Evolutionary conservation across 2,888 invertebrate genomes (phyloP).

Genomic region (Hydrotaea diabolus): DNA sequence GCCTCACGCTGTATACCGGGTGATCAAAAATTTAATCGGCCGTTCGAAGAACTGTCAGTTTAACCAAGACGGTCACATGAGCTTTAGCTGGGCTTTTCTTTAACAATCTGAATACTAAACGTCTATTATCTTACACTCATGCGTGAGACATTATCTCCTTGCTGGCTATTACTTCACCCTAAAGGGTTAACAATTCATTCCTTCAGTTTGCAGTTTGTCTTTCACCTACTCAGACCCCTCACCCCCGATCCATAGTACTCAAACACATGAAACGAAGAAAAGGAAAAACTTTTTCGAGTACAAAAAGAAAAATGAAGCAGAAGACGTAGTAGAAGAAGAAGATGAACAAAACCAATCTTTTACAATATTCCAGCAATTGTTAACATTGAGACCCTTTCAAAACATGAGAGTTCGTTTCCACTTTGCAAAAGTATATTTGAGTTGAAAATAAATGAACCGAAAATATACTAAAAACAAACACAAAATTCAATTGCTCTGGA

Average conservation of each 20-base stretch:
- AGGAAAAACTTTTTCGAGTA: conserved; percentile 8
- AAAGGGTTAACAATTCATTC: conserved; percentile 34
- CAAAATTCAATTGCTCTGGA: conserved; percentile 56
- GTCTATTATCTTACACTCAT: no score
- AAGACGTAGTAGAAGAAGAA: neutral
- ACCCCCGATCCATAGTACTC: neutral
- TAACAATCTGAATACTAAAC: no score
- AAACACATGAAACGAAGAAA: neutral
- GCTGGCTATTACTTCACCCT: no score
- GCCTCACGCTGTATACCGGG: no score
- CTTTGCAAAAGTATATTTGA: conserved; percentile 57
- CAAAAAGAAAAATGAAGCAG: neutral
- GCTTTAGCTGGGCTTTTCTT: no score
- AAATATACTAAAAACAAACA: conserved; percentile 63
- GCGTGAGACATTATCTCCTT: no score
- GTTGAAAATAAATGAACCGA: conserved; percentile 66
- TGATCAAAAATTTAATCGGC: no score
- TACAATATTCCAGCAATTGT: conserved; percentile 62
- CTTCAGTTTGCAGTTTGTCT: conserved; percentile 41
- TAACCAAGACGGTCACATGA: no score
- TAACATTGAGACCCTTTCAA: conserved; percentile 63
- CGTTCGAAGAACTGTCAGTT: no score
- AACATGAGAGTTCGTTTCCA: conserved; percentile 57
- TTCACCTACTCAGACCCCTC: neutral
- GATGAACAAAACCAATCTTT: conserved; percentile 53